Evolutionary conservation across 2,888 invertebrate species (phyloP).

Genomic region (Temnothorax unifasciatus): DNA sequence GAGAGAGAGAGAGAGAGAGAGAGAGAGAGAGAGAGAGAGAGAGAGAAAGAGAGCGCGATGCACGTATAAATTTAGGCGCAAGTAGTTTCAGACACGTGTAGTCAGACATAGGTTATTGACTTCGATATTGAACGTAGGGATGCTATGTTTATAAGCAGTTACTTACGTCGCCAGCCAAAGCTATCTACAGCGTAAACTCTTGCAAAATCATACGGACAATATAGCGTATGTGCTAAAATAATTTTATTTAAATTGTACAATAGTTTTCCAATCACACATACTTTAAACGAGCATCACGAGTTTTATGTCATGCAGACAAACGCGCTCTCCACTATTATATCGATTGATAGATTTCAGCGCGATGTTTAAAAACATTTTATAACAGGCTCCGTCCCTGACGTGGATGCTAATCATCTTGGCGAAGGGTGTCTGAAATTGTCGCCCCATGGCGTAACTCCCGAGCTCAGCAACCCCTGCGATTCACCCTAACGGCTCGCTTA

Average conservation of each 20-base stretch:
- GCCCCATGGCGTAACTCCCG: slow-evolving; percentile 79
- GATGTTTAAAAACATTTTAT: slow-evolving; percentile 46
- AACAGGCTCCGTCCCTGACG: slow-evolving; percentile 77
- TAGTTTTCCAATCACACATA: neutral
- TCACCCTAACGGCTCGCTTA: slow-evolving; percentile 83
- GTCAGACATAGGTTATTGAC: slow-evolving; percentile 62
- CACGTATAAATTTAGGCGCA: slow-evolving; percentile 34
- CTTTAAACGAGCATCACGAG: neutral
- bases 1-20: slow-evolving; percentile 20
- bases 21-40: slow-evolving; percentile 5
- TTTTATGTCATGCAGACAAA: neutral
- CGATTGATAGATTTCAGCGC: slow-evolving; percentile 16
- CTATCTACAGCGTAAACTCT: slow-evolving; percentile 9
- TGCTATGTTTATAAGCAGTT: slow-evolving; percentile 48
- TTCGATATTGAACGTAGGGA: slow-evolving; percentile 47
- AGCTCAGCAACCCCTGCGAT: slow-evolving; percentile 76
- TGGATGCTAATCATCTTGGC: slow-evolving; percentile 84
- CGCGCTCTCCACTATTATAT: neutral
- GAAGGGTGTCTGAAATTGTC: slow-evolving; percentile 83
- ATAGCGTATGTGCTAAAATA: neutral
- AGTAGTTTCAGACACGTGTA: slow-evolving; percentile 58
- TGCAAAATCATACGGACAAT: neutral
- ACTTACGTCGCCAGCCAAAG: slow-evolving; percentile 17
- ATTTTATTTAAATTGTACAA: slow-evolving; percentile 11
- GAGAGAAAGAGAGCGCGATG: slow-evolving; percentile 16